Evolutionary conservation across 2,797 vertebrate genomes (phyloP).

Genomic region (Phalanger gymnotis): DNA sequence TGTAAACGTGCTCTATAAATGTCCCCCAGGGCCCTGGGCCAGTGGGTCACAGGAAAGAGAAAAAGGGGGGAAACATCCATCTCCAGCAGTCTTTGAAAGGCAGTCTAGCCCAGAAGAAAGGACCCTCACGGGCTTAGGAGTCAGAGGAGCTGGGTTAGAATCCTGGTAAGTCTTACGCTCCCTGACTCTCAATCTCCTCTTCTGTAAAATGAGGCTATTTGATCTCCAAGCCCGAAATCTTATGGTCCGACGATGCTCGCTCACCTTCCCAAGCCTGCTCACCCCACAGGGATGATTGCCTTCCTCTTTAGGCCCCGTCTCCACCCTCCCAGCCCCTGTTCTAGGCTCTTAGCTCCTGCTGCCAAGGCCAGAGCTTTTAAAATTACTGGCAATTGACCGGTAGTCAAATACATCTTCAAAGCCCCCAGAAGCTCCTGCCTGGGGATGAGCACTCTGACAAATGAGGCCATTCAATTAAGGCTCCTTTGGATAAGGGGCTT

Average conservation of each 20-base stretch:
- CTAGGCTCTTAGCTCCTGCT: not conserved
- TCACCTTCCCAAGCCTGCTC: too few species aligned
- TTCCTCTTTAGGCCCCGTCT: not conserved
- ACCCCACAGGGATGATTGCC: too few species aligned
- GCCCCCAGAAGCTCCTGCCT: not conserved
- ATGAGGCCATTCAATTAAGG: not conserved
- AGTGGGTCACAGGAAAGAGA: too few species aligned
- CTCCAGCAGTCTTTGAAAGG: not conserved
- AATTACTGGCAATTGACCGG: not conserved
- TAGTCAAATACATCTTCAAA: not conserved
- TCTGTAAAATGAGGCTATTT: too few species aligned
- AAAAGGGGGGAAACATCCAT: too few species aligned
- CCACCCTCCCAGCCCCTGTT: not conserved
- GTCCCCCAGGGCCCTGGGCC: too few species aligned
- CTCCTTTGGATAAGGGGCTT: too few species aligned
- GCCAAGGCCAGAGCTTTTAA: not conserved
- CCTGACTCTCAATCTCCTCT: too few species aligned
- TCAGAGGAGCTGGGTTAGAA: not conserved
- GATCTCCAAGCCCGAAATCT: too few species aligned
- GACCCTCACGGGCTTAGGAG: not conserved
- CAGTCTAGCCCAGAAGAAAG: not conserved
- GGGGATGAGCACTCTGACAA: not conserved
- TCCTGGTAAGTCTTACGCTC: too few species aligned
- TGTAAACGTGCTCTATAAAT: too few species aligned
- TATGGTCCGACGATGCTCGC: too few species aligned